Conservation (phyloP, 1,140 invertebrate species). For the Trichonephila inaurata region DNA sequence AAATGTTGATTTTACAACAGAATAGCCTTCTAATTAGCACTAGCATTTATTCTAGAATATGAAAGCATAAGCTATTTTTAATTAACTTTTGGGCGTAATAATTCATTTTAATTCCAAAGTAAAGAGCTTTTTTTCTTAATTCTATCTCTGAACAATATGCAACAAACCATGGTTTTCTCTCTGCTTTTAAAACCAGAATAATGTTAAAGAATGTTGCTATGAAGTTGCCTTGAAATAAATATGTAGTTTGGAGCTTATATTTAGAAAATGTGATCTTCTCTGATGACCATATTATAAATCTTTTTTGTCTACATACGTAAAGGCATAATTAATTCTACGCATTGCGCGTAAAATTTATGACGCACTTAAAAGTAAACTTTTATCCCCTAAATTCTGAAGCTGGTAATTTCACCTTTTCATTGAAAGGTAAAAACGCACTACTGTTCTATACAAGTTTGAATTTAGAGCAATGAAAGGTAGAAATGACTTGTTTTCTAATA, state of each 20-base stretch:
- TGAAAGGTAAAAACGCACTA: neutral
- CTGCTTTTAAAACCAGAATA: constrained; percentile 7
- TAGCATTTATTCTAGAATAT: constrained; percentile 20
- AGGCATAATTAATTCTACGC: constrained; percentile 65
- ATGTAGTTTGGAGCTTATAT: constrained; percentile 40
- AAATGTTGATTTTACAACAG: constrained; percentile 38
- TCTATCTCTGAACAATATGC: neutral
- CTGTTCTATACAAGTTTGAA: neutral
- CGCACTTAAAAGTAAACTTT: constrained; percentile 67
- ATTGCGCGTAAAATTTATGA: constrained; percentile 54
- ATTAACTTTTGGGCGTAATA: constrained; percentile 18
- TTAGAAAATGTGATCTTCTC: constrained; percentile 30
- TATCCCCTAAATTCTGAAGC: constrained; percentile 6
- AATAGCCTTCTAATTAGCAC: constrained; percentile 43
- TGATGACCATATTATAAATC: constrained; percentile 63
- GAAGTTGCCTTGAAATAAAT: constrained; percentile 47
- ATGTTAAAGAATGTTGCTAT: neutral
- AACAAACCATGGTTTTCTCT: neutral
- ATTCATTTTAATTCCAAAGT: constrained; percentile 5
- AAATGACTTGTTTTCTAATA: neutral
- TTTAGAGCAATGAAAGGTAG: neutral
- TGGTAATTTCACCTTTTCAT: constrained; percentile 29
- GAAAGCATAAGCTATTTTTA: constrained; percentile 39
- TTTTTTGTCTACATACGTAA: constrained; percentile 40
- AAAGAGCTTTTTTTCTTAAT: neutral